phyloP scores from a whole-genome alignment of 2,888 invertebrate genomes.

The Drosophila vallismaia region DNA sequence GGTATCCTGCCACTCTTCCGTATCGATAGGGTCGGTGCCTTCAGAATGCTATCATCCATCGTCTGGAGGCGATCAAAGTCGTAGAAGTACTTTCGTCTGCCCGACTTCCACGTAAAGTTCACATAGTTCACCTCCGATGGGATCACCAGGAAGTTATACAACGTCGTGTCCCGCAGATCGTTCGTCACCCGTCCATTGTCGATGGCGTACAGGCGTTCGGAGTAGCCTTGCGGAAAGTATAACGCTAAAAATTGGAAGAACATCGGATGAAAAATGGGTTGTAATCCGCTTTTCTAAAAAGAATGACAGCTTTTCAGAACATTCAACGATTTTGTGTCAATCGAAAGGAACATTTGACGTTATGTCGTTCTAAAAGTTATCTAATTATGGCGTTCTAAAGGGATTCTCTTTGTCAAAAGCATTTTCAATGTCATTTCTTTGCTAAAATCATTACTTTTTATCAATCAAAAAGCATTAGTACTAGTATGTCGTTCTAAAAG shows the following conservation, averaged over 20 bases:
- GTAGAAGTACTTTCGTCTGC: constrained; percentile 91
- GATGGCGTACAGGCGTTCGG: constrained; percentile 90
- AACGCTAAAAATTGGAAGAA: constrained; percentile 56
- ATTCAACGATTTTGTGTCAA: too few species aligned
- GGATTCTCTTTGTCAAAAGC: too few species aligned
- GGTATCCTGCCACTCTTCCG: constrained; percentile 94
- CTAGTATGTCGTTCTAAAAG: too few species aligned
- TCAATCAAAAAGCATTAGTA: too few species aligned
- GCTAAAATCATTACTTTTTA: too few species aligned
- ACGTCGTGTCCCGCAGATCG: constrained; percentile 94
- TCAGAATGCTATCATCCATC: constrained; percentile 91
- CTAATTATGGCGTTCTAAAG: too few species aligned
- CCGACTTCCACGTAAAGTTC: constrained; percentile 96
- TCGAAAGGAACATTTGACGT: too few species aligned
- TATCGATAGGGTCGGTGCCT: constrained; percentile 94
- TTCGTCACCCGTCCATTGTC: constrained; percentile 93
- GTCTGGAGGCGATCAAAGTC: constrained; percentile 94
- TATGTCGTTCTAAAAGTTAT: too few species aligned
- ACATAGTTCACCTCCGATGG: constrained; percentile 96
- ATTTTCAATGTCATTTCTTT: too few species aligned
- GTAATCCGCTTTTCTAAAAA: too few species aligned
- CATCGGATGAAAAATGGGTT: too few species aligned
- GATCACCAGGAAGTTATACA: constrained; percentile 94
- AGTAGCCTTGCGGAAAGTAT: constrained; percentile 80
- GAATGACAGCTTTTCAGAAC: too few species aligned